Base-by-base conservation (phyloP, 2,888 invertebrate species). In the Gandaritis pyraliata region DNA sequence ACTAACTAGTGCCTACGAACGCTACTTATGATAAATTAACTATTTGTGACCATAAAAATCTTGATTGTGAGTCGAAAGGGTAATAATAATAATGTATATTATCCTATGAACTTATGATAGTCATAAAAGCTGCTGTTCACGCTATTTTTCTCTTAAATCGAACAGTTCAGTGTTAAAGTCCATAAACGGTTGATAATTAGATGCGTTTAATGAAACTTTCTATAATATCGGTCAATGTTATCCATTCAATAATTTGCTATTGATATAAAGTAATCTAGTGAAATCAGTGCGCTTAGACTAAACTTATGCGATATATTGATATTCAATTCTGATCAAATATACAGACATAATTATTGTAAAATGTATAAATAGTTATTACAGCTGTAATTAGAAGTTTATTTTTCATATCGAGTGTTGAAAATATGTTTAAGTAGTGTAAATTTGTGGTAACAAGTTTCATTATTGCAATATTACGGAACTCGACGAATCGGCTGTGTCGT, bases 301-400 rank as follows among this genome's bases (percentile, higher is more conserved):
- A 72, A 72, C 80, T 80, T 76, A 85, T 77, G 85, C 86, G 80
- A 79, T 83, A 81, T 5, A 82, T 82, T 61, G 15, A 75, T 83
- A 81, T 75, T 78, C 78, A 77, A 80, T 74, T 80, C 79, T 78
- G 74, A 81, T 79, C 83, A 86, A 83, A 81, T 83, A 83, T 81
- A 82, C 78, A 82, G 80, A 85, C 83, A 83, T 85, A n/a, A 86
- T 56, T 59, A 57, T 83, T 87, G 80, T 90, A 88, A 87, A 91
- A 90, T 91, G 90, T 91, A 91, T 89, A 92, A 90, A 91, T 92
- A 92, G 90, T 90, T 92, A 91, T 90, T 90, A 90, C 92, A 88
- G 87, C 90, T 88, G 89, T 91, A 92, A 88, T 91, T 91, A 92
- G 91, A 88, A 83, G 89, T 91, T 92, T 92, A 92, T 91, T 92